Percentiles rank a stretch among this genome's conserved stretches.
These are phyloP conservation scores for Epizoanthus stellaris DNA, from an alignment of 92 coral and sea anemone genomes.

Conservation along the genomic window DNA sequence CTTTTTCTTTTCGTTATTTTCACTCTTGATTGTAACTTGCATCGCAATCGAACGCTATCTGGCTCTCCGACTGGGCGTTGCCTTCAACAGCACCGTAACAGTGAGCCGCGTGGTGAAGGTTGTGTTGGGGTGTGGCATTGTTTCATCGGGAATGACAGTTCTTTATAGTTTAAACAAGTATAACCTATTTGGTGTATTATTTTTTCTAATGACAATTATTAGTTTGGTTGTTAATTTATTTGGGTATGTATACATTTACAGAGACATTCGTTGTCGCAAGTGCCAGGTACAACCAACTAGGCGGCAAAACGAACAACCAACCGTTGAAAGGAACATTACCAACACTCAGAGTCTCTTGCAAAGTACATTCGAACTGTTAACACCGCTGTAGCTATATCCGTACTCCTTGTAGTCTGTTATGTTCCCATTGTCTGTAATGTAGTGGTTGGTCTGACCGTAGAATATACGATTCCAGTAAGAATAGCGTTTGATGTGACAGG, in stretches of 20 bases:
- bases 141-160: background rate
- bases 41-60: no score
- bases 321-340: background rate
- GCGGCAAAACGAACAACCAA: background rate
- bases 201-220: no score
- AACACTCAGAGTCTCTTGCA: background rate
- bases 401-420: no score
- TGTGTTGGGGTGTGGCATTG: background rate
- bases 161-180: no score
- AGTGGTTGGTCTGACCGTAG: background rate
- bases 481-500: no score
- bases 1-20: slow-evolving; percentile 8
- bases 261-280: background rate
- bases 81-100: no score
- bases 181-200: no score
- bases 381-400: no score
- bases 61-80: no score
- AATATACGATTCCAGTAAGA: background rate
- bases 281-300: background rate
- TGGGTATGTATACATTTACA: background rate
- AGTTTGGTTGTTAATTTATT: background rate
- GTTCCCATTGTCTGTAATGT: background rate
- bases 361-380: no score
- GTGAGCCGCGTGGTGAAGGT: no score
- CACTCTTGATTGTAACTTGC: slow-evolving; percentile 16